These are phyloP conservation scores for Chironomus tepperi DNA, from an alignment of 1,140 invertebrate species.

Conservation along the genomic window DNA sequence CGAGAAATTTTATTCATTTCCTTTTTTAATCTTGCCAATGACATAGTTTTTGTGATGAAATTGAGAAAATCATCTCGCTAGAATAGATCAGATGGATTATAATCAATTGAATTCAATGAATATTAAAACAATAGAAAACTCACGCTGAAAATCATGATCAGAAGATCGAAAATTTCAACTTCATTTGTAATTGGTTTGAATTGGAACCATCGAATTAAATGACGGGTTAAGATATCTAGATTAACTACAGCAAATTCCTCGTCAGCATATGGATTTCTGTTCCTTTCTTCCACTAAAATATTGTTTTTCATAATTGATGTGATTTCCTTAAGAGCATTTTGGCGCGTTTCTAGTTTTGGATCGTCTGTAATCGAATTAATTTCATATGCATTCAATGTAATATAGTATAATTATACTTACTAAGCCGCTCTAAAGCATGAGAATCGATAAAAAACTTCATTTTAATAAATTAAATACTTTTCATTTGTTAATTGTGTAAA, in stretches of 20 bases:
- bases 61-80: neutral
- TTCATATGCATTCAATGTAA: neutral
- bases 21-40: neutral
- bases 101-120: neutral
- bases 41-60: neutral
- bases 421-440: neutral
- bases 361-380: neutral
- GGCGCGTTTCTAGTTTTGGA: neutral
- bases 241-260: neutral
- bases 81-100: neutral
- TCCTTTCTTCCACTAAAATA: constrained; percentile 5
- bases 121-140: neutral
- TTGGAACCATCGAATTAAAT: constrained; percentile 15
- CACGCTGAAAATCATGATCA: constrained; percentile 7
- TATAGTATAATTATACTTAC: neutral
- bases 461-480: neutral
- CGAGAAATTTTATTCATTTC: neutral
- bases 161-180: neutral
- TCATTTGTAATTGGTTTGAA: neutral
- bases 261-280: neutral
- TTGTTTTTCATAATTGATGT: neutral
- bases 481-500: neutral
- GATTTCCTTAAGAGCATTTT: neutral
- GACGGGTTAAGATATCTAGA: neutral
- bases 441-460: constrained; percentile 3